Evolutionary conservation across 1,140 invertebrate genomes (phyloP).

Genomic region (Caligus rogercresseyi): DNA sequence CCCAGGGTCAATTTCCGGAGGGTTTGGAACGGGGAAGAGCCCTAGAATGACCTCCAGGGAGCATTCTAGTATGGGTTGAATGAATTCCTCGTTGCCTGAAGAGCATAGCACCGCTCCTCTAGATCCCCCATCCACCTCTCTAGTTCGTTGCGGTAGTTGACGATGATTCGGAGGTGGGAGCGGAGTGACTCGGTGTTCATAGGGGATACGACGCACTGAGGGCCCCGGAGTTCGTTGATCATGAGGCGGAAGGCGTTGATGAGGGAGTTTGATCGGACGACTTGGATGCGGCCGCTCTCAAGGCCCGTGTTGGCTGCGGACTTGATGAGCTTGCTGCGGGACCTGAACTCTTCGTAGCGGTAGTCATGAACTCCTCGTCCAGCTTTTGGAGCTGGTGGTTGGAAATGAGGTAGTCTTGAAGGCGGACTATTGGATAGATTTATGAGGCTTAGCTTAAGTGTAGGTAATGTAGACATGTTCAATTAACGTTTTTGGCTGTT

Average conservation of each 20-base stretch:
- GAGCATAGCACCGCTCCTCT: neutral
- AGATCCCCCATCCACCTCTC: neutral
- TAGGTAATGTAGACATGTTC: too few species aligned
- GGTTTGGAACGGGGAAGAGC: neutral
- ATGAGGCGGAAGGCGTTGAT: neutral
- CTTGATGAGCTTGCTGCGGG: neutral
- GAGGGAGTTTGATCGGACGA: neutral
- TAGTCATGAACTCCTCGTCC: neutral
- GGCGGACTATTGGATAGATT: too few species aligned
- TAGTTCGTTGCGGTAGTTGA: neutral
- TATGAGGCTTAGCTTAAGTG: too few species aligned
- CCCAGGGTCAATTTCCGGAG: neutral
- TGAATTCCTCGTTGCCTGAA: neutral
- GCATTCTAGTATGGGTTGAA: neutral
- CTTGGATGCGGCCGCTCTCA: neutral
- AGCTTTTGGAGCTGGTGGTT: neutral
- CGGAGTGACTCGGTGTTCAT: neutral
- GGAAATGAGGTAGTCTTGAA: neutral
- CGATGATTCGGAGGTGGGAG: neutral
- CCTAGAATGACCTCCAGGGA: neutral
- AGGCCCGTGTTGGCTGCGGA: neutral
- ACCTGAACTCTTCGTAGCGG: neutral
- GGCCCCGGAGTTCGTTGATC: neutral
- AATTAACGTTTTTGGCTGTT: too few species aligned
- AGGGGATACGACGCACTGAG: too few species aligned